Evolutionary conservation across 2,888 invertebrate genomes (phyloP), one percentile per base, ranked within the genome.

Genomic region (Oeneis ivallda): DNA sequence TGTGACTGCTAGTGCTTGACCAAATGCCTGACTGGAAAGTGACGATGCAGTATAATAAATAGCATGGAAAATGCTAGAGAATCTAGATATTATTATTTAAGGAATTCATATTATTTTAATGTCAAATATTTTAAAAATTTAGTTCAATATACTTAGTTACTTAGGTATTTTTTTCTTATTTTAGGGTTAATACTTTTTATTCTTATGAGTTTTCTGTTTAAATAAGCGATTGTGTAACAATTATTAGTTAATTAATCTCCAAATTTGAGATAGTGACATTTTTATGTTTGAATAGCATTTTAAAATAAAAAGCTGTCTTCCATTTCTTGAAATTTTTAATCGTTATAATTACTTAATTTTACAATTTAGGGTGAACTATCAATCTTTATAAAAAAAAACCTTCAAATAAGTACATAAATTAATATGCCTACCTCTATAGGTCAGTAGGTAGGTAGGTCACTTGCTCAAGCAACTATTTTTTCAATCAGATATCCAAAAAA

Each of bases 261-360:
- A 15, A 53, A 37, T 53, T 37, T 37, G 53, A 56, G 19, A 56
- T 41, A 53, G 10, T 39, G 15, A 54, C 37, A 13, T 56, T 56
- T 53, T 41, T 56, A 39, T 56, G 19, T 41, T 56, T 41, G 39
- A 56, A 41, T 56, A 39, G 56, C 7, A 41, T 19, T 56, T 56
- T 19, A 32, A 39, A 15, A 37, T 54, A 54, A 54, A 54, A 37
- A 54, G 15, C 17, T 56, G 56, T 56, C 56, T 56, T 56, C 56
- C 56, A 56, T 41, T 56, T 17, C 7, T 39, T 56, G 37, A 56
- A 39, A 56, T 56, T 56, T 56, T 56, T 56, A 56, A 56, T 56
- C 37, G 32, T 19, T 13, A 56, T 17, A 13, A 8, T 37, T 37
- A 37, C 37, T 37, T 13, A 41, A 39, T 39, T 34, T 37, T n/a